These are phyloP conservation scores for Nemotelus pantherinus DNA, from an alignment of 2,888 invertebrate genomes.

Conservation along the genomic window DNA sequence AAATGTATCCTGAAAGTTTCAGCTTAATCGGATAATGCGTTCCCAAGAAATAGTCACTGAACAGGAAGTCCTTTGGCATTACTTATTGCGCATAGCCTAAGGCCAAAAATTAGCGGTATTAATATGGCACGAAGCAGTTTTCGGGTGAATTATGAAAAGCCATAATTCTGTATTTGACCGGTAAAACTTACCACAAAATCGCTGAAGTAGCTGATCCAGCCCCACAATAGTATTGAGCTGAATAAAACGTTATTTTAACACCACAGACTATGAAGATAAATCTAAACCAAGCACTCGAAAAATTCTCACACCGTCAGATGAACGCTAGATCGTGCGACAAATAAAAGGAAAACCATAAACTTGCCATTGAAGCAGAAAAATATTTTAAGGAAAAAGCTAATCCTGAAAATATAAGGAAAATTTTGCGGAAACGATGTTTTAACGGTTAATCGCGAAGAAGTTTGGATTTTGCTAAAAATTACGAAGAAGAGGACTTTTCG, in stretches of 20 bases:
- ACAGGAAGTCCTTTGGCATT: no score
- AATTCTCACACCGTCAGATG: background rate
- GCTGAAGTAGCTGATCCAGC: background rate
- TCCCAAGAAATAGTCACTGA: no score
- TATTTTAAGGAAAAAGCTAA: background rate
- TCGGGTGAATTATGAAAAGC: background rate
- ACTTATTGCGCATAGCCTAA: no score
- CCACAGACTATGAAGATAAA: background rate
- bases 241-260: background rate
- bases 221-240: background rate
- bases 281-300: background rate
- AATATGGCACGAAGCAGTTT: background rate
- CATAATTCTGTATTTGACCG: background rate
- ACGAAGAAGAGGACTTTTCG: background rate
- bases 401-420: background rate
- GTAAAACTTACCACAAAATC: background rate
- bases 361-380: background rate
- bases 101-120: no score
- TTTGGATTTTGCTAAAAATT: background rate
- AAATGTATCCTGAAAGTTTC: no score
- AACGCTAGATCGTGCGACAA: background rate
- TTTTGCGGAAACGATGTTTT: background rate
- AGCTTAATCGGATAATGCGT: no score
- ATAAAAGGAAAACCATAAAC: background rate
- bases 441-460: background rate